These are phyloP conservation scores for Cyrtonyx montezumae DNA, from an alignment of 2,113 vertebrate species.

Conservation along the genomic window DNA sequence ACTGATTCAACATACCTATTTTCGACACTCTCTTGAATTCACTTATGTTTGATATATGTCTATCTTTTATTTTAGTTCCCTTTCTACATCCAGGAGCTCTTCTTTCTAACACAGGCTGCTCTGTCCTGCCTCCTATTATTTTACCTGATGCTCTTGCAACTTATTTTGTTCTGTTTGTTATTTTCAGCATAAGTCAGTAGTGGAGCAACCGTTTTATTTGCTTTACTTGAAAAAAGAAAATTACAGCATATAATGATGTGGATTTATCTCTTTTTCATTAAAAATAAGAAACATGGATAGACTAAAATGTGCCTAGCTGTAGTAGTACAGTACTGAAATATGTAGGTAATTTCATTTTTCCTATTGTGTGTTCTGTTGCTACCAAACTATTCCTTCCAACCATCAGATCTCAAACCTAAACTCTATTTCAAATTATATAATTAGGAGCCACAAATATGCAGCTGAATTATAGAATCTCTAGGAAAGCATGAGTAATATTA, in stretches of 20 bases:
- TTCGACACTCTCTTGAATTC: too few relatives aligned
- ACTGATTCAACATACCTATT: too few relatives aligned
- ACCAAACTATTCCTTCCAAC: neutral
- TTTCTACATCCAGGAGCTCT: neutral
- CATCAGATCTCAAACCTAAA: neutral
- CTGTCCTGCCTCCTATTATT: neutral
- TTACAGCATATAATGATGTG: neutral
- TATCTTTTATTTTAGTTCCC: too few relatives aligned
- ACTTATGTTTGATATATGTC: too few relatives aligned
- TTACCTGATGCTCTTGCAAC: neutral
- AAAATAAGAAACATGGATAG: neutral
- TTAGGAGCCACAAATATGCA: neutral
- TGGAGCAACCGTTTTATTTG: neutral
- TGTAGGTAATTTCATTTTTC: slow-evolving; percentile 32
- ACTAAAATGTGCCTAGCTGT: neutral
- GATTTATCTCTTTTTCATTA: slow-evolving; percentile 54
- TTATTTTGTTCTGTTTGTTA: neutral
- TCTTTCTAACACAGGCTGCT: neutral
- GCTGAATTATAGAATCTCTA: neutral
- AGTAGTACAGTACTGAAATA: neutral
- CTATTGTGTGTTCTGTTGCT: neutral
- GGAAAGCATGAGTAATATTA: slow-evolving; percentile 11
- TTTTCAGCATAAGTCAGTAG: neutral
- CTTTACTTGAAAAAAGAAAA: slow-evolving; percentile 7
- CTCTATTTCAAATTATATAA: neutral